phyloP scores from a whole-genome alignment of 2,797 vertebrate genomes.

The Syncerus caffer region DNA sequence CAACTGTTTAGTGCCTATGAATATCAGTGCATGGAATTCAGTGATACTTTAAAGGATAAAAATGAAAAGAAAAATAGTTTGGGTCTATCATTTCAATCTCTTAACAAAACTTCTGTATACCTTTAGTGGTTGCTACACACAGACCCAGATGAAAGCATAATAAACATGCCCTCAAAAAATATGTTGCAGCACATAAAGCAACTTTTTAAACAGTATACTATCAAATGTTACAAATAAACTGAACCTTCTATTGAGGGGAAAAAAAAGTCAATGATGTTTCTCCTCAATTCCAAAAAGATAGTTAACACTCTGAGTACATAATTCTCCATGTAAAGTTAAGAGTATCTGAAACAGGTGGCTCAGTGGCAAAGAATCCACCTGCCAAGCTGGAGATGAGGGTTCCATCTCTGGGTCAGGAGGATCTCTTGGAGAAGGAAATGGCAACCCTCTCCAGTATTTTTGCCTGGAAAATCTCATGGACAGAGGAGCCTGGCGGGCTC shows the following conservation, averaged over 20 bases:
- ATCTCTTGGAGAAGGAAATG: background rate
- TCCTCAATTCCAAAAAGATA: conserved; percentile 24
- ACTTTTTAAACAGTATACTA: conserved; percentile 54
- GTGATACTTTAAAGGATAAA: conserved; percentile 40
- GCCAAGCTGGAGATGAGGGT: background rate
- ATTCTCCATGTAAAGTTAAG: background rate
- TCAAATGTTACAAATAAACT: conserved; percentile 53
- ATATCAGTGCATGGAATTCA: conserved; percentile 33
- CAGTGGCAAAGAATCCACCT: background rate
- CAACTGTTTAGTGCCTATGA: conserved; percentile 42
- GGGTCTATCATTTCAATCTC: conserved; percentile 52
- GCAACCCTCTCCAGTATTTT: background rate
- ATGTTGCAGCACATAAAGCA: conserved; percentile 55
- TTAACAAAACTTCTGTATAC: conserved; percentile 53
- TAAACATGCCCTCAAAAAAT: conserved; percentile 59
- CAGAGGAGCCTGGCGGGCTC: background rate
- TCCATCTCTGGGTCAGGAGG: background rate
- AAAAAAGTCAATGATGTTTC: background rate
- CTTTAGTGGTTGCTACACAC: conserved; percentile 57
- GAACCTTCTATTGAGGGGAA: conserved; percentile 72
- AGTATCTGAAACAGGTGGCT: background rate
- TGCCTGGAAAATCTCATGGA: background rate
- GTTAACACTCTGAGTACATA: background rate
- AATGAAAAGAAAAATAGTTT: conserved; percentile 53
- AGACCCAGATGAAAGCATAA: conserved; percentile 43